Conservation (phyloP, 2,888 invertebrate genomes). For the Leptopilina drosophilae region DNA sequence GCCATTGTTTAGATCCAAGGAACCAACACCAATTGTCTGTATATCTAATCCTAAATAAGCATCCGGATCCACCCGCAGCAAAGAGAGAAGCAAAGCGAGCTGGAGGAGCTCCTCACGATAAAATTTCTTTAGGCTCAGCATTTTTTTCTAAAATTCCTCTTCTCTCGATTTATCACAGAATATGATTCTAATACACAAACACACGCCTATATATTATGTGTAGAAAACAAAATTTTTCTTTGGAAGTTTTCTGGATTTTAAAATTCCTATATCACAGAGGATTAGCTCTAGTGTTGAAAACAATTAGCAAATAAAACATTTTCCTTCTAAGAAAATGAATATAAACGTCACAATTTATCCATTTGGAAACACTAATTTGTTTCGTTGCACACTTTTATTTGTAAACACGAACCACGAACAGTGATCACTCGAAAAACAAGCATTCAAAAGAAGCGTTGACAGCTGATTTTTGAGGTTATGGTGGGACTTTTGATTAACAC, state of each 20-base stretch:
- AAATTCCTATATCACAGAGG: conserved; percentile 58
- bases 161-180: conserved; percentile 50
- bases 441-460: neutral
- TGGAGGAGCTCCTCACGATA: conserved; percentile 90
- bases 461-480: conserved; percentile 35
- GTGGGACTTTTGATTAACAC: no score
- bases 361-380: no score
- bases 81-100: conserved; percentile 88
- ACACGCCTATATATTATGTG: neutral
- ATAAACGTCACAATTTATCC: no score
- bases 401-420: neutral
- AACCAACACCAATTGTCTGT: conserved; percentile 77
- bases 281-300: conserved; percentile 61
- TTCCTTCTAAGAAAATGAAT: conserved; percentile 28
- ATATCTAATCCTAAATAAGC: conserved; percentile 82
- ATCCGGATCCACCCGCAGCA: conserved; percentile 87
- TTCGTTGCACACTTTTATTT: no score
- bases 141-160: conserved; percentile 66
- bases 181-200: neutral
- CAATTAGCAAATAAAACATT: conserved; percentile 60
- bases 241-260: no score
- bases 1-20: conserved; percentile 82
- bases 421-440: neutral
- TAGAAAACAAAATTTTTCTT: no score
- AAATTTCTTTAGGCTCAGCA: conserved; percentile 90